phyloP scores from a whole-genome alignment of 2,797 vertebrate genomes.

The Moxostoma hubbsi region DNA sequence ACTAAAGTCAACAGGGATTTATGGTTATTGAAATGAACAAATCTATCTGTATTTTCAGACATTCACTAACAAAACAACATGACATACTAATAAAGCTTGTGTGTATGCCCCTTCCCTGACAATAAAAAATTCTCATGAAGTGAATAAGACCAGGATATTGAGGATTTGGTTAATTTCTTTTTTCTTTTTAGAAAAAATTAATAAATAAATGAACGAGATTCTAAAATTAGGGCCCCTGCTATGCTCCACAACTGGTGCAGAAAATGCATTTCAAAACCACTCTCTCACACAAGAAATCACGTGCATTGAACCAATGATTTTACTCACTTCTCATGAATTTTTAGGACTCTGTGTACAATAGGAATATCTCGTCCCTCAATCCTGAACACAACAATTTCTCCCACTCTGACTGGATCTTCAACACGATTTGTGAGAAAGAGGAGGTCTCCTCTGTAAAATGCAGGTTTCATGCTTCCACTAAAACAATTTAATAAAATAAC shows the following conservation, averaged over 20 bases:
- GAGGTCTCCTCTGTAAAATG: conserved; percentile 97
- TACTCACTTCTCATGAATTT: conserved; percentile 97
- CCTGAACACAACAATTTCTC: conserved; percentile 98
- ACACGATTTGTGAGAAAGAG: conserved; percentile 96
- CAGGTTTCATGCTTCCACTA: conserved; percentile 98
- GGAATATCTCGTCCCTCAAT: conserved; percentile 99
- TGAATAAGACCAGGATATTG: neutral
- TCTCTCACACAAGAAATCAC: neutral
- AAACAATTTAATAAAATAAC: neutral
- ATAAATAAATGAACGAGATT: neutral
- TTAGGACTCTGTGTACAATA: conserved; percentile 96
- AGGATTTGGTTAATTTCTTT: neutral
- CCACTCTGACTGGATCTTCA: conserved; percentile 97
- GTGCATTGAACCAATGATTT: neutral
- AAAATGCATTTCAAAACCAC: neutral
- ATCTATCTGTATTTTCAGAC: neutral
- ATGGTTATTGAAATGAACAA: neutral
- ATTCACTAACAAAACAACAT: neutral
- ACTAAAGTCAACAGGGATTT: conserved; percentile 68
- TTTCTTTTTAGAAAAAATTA: neutral
- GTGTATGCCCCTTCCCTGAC: neutral
- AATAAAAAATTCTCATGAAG: neutral
- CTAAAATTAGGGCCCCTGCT: no score
- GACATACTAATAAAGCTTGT: conserved; percentile 28
- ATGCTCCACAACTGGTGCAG: neutral